phyloP scores from a whole-genome alignment of 2,113 vertebrate genomes.

The Thunnus maccoyii region DNA sequence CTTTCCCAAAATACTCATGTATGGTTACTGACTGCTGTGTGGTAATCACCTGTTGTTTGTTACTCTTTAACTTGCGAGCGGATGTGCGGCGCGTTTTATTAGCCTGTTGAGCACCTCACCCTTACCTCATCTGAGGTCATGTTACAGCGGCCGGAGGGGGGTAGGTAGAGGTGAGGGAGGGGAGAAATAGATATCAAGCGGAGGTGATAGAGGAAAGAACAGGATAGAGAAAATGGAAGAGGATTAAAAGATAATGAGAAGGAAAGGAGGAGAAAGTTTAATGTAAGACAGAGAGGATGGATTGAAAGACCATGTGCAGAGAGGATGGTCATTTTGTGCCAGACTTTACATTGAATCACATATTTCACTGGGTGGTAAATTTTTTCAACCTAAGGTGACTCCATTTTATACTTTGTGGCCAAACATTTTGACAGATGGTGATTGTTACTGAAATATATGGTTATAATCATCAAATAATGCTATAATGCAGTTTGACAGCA shows the following conservation, averaged over 20 bases:
- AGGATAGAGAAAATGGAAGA: slow-evolving; percentile 15
- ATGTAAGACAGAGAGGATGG: neutral
- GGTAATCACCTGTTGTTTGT: slow-evolving; percentile 72
- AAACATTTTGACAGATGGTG: neutral
- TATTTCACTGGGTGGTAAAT: neutral
- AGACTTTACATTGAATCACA: neutral
- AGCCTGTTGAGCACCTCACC: slow-evolving; percentile 34
- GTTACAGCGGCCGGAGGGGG: slow-evolving; percentile 1
- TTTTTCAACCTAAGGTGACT: neutral
- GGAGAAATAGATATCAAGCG: neutral
- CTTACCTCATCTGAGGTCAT: slow-evolving; percentile 38
- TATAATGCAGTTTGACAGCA: neutral
- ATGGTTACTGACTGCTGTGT: slow-evolving; percentile 27
- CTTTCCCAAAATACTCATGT: neutral
- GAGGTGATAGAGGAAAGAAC: neutral
- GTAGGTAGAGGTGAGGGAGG: neutral
- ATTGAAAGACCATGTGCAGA: neutral
- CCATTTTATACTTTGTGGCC: neutral
- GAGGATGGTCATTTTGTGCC: no score
- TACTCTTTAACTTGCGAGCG: slow-evolving; percentile 77
- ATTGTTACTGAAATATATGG: neutral
- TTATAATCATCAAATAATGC: slow-evolving; percentile 1
- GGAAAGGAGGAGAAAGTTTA: neutral
- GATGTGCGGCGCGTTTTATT: slow-evolving; percentile 69
- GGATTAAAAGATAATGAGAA: neutral